phyloP scores from a whole-genome alignment of 2,888 invertebrate genomes.

The Pocota personata region DNA sequence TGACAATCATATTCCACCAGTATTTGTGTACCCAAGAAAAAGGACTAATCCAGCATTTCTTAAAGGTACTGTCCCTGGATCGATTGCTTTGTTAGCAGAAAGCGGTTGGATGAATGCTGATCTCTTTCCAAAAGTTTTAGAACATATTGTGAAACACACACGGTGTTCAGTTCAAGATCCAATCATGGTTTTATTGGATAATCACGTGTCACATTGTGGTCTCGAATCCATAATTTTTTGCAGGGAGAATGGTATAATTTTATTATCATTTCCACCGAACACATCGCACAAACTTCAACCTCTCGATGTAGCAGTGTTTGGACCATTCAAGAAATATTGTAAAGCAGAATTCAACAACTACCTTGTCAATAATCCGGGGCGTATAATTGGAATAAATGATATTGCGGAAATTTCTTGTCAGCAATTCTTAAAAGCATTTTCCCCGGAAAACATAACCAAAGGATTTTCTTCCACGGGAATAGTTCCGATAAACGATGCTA shows the following conservation, averaged over 20 bases:
- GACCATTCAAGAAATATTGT: slow-evolving; percentile 20
- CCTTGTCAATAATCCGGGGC: slow-evolving; percentile 21
- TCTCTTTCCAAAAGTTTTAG: slow-evolving; percentile 4
- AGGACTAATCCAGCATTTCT: slow-evolving; percentile 2
- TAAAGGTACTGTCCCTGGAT: slow-evolving; percentile 7
- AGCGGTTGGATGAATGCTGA: slow-evolving; percentile 15
- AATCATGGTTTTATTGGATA: slow-evolving; percentile 8
- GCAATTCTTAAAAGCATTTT: background rate
- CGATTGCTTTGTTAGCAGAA: slow-evolving; percentile 13
- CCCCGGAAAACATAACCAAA: background rate
- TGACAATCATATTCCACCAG: slow-evolving; percentile 19
- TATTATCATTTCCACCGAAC: slow-evolving; percentile 7
- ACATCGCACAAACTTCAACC: slow-evolving; percentile 25
- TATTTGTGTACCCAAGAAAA: slow-evolving; percentile 5
- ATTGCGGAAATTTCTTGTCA: slow-evolving; percentile 24
- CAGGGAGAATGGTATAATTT: slow-evolving; percentile 18
- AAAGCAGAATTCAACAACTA: slow-evolving; percentile 25
- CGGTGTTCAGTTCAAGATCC: slow-evolving; percentile 13
- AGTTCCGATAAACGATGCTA: too few relatives aligned
- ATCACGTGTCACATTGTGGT: background rate
- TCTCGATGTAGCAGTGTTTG: slow-evolving; percentile 21
- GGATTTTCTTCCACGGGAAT: background rate
- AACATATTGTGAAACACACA: background rate
- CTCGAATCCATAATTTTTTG: slow-evolving; percentile 19
- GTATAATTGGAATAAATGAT: slow-evolving; percentile 17